Base-by-base conservation (phyloP, 2,797 vertebrate species). In the Poecilia picta region DNA sequence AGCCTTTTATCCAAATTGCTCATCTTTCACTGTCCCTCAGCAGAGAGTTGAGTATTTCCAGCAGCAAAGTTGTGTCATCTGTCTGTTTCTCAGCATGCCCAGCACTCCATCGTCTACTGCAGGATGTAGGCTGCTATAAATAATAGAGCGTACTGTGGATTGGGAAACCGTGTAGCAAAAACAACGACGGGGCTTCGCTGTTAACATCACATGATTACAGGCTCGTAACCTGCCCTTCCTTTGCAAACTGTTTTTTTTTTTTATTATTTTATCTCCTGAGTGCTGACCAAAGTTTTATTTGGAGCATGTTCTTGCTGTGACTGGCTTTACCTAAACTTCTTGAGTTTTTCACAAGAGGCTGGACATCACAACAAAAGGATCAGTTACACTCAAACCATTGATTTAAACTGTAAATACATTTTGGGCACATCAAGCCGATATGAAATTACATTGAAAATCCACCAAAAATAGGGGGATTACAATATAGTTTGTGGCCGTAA, bases 121-220 rank as follows among this genome's bases (percentile, higher is more conserved):
- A 89, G 84, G 81, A 89, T 93, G 85, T 88, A 82, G 87, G 84
- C 88, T 75, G 77, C 77, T 88, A 90, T 95, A 89, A 95, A 96
- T 95, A 94, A 94, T 93, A 88, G 87, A 93, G 80, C 76, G 75
- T 68, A 73, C 72, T 74, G 76, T 73, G 85, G 76, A 79, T 84
- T 91, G 91, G 86, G 90, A 93, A 89, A 85, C 91, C 81, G 75
- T 90, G 91, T 84, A 86, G 84, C 81, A 84, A 90, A 93, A 93
- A 93, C 88, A 93, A 89, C 82, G 83, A 39, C 68, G 85, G 79
- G 71, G 72, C 39, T 74, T 49, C 66, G 68, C 74, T 82, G 81
- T 85, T 89, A 76, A 72, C 81, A 73, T 87, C 71, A 59, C 73
- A 81, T 81, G 25, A 62, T 87, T 86, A 87, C 85, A 87, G 85